These are phyloP conservation scores for Chironex yamaguchii DNA, from an alignment of 30 jellyfish, hydroid and myxozoan species.

Conservation along the genomic window DNA sequence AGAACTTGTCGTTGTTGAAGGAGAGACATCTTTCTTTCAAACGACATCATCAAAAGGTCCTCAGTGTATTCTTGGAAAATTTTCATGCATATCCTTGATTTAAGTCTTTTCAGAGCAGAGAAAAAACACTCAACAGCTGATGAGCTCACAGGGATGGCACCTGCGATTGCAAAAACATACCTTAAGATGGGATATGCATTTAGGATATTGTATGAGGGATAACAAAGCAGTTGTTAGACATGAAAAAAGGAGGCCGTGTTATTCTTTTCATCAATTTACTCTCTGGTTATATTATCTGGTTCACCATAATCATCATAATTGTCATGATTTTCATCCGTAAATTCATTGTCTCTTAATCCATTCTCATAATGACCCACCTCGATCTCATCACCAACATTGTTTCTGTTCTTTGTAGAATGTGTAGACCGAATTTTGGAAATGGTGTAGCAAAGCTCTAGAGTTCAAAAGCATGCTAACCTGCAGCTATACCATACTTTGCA, in stretches of 20 bases:
- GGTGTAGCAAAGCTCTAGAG: slow-evolving; percentile 33
- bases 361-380: slow-evolving; percentile 2
- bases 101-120: background rate
- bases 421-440: background rate
- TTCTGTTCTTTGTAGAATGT: background rate
- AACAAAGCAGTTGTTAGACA: slow-evolving; percentile 11
- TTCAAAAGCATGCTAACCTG: slow-evolving; percentile 10
- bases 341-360: background rate
- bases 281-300: background rate
- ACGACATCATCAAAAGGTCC: slow-evolving; percentile 15
- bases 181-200: slow-evolving; percentile 31
- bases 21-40: slow-evolving; percentile 24
- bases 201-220: slow-evolving; percentile 6
- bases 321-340: background rate
- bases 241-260: slow-evolving; percentile 1
- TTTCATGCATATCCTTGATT: background rate
- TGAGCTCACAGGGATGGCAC: slow-evolving; percentile 24
- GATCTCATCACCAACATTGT: background rate
- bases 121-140: slow-evolving; percentile 18
- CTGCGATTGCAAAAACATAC: slow-evolving; percentile 18
- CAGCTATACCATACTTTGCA: slow-evolving; percentile 2
- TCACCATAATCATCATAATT: background rate
- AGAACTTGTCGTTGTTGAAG: background rate
- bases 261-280: background rate
- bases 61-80: slow-evolving; percentile 27